Base-by-base conservation (phyloP, 2,888 invertebrate species). In the Phlogophora meticulosa region DNA sequence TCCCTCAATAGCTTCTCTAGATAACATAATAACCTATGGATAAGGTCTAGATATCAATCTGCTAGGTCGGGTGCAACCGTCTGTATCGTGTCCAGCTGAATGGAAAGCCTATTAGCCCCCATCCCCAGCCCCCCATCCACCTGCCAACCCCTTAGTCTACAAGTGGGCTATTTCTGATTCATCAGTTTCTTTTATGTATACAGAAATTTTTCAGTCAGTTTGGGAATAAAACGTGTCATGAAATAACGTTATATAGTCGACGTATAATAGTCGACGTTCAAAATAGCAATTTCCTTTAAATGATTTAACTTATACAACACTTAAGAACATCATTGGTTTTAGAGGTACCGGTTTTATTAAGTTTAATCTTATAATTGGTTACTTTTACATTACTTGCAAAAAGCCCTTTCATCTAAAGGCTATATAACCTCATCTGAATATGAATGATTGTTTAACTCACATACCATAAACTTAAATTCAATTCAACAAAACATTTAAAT, bases 11-110 rank as follows among this genome's bases (percentile, higher is more conserved):
- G 36, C n/a, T 10, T 49, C 13, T 48, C 15, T 7, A 28, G 28
- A 9, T 13, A 24, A 46, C 45, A 49, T 20, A 40, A 57, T 52
- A 60, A 9, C n/a, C 40, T 17, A 15, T n/a, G n/a, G n/a, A n/a
- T 9, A 38, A 32, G 43, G 40, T 64, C 28, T 40, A 9, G 43
- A 46, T 52, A 53, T 53, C 48, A 43, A 32, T 28, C 45, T 22
- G 36, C 15, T 1, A 52, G 58, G 56, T 51, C 43, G 59, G 7
- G 71, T 57, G 66, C 58, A n/a, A 2, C 49, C 67, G 36, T 20
- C 68, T 63, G 72, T 43, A 68, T 63, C 48, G 62, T 53, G 59
- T 43, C 45, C 70, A 61, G 38, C 13, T 57, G 53, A 43, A 24
- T 64, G 60, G 60, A 67, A 64, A 67, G 13, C 42, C 63, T 64